Evolutionary conservation across 2,888 invertebrate genomes (phyloP).

Genomic region (Melangyna quadrimaculata): DNA sequence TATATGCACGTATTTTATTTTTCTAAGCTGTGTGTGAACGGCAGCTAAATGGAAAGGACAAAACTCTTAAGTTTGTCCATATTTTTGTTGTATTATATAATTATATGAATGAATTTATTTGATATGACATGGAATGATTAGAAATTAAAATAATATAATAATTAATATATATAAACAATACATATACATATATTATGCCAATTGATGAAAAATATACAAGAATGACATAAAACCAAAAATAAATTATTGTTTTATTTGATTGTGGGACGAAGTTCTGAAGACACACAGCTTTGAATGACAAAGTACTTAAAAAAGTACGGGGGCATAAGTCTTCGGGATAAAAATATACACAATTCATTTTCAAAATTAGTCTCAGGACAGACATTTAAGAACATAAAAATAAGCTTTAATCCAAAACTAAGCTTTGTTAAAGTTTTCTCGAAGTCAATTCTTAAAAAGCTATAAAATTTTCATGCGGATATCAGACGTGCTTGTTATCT

Average conservation of each 20-base stretch:
- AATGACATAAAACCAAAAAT: slow-evolving; percentile 67
- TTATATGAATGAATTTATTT: slow-evolving; percentile 58
- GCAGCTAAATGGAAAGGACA: not conserved
- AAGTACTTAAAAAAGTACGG: no score
- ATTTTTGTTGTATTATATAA: slow-evolving; percentile 55
- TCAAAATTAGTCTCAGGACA: no score
- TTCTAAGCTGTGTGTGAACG: slow-evolving; percentile 27
- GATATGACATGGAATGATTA: slow-evolving; percentile 58
- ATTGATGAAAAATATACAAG: slow-evolving; percentile 70
- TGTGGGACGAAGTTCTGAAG: no score
- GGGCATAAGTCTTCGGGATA: no score
- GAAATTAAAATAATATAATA: slow-evolving; percentile 53
- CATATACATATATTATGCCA: slow-evolving; percentile 68
- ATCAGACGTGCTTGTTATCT: no score
- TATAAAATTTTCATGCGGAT: no score
- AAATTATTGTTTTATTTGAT: not conserved
- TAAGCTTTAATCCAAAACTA: no score
- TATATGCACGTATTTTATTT: not conserved
- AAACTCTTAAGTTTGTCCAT: not conserved
- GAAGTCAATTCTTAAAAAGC: no score
- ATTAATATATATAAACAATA: slow-evolving; percentile 67
- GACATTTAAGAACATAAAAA: no score
- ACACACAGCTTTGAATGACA: no score
- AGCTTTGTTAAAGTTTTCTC: no score
- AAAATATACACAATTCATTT: no score